Evolutionary conservation across 2,888 invertebrate genomes (phyloP).

Genomic region (Cryptosula pallasiana): DNA sequence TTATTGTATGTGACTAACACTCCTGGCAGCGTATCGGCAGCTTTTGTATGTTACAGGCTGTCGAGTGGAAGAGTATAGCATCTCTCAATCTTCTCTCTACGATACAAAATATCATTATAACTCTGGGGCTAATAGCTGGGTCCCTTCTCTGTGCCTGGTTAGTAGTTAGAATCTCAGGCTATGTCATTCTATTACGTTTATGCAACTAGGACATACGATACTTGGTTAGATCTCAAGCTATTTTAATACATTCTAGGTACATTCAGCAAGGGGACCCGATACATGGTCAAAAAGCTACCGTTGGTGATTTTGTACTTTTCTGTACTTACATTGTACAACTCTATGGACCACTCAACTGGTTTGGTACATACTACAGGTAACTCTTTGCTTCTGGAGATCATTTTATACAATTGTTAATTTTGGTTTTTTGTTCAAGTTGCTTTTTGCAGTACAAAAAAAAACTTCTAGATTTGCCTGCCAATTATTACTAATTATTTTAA

Average conservation of each 20-base stretch:
- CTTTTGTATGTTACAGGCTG: slow-evolving; percentile 60
- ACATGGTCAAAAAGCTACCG: slow-evolving; percentile 63
- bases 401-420: slow-evolving; percentile 24
- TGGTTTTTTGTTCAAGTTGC: slow-evolving; percentile 24
- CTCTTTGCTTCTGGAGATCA: too few species aligned
- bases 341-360: slow-evolving; percentile 93
- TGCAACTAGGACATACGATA: too few species aligned
- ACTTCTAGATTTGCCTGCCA: too few species aligned
- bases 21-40: too few species aligned
- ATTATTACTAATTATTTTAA: too few species aligned
- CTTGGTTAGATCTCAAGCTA: too few species aligned
- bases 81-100: slow-evolving; percentile 86
- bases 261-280: slow-evolving; percentile 22
- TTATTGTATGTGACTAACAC: neutral
- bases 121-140: slow-evolving; percentile 75
- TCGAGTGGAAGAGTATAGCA: slow-evolving; percentile 82
- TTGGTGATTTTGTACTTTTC: slow-evolving; percentile 94
- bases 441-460: too few species aligned
- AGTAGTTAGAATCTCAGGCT: too few species aligned
- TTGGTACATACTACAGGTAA: slow-evolving; percentile 94
- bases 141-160: slow-evolving; percentile 82
- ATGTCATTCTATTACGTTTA: too few species aligned
- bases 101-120: slow-evolving; percentile 83
- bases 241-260: neutral
- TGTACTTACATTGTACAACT: slow-evolving; percentile 86